phyloP scores from a whole-genome alignment of 2,113 vertebrate genomes.

The Aspiorhynchus laticeps region DNA sequence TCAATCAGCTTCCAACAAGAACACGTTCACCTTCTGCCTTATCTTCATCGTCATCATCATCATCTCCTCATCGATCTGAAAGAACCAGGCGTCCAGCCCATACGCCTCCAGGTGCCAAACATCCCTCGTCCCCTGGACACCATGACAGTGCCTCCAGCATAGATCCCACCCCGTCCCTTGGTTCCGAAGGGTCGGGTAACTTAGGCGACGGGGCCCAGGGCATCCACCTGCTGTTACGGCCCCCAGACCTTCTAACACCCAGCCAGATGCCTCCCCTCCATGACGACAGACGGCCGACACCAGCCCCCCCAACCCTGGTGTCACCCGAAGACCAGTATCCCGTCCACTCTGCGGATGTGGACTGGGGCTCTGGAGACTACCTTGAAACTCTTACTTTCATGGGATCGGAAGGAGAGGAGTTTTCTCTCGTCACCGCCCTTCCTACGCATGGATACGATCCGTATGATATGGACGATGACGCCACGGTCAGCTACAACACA shows the following conservation, averaged over 20 bases:
- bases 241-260: slow-evolving; percentile 72
- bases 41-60: slow-evolving; percentile 48
- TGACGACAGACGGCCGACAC: slow-evolving; percentile 71
- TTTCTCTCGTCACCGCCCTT: slow-evolving; percentile 69
- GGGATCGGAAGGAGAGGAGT: slow-evolving; percentile 73
- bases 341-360: slow-evolving; percentile 73
- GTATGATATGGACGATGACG: slow-evolving; percentile 56
- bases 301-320: slow-evolving; percentile 73
- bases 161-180: slow-evolving; percentile 53
- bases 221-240: slow-evolving; percentile 76
- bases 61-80: slow-evolving; percentile 39
- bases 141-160: slow-evolving; percentile 52
- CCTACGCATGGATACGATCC: slow-evolving; percentile 72
- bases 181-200: slow-evolving; percentile 52
- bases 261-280: slow-evolving; percentile 73
- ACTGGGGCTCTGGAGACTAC: slow-evolving; percentile 85
- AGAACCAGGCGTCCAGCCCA: slow-evolving; percentile 41
- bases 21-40: slow-evolving; percentile 50
- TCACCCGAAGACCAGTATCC: slow-evolving; percentile 62
- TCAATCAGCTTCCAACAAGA: slow-evolving; percentile 35
- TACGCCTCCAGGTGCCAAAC: slow-evolving; percentile 29
- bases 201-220: slow-evolving; percentile 74
- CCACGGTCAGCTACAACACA: slow-evolving; percentile 67
- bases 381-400: slow-evolving; percentile 80
- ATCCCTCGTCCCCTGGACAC: slow-evolving; percentile 53